Base-by-base conservation (phyloP, 1,140 invertebrate genomes). In the Phocides pigmalion region DNA sequence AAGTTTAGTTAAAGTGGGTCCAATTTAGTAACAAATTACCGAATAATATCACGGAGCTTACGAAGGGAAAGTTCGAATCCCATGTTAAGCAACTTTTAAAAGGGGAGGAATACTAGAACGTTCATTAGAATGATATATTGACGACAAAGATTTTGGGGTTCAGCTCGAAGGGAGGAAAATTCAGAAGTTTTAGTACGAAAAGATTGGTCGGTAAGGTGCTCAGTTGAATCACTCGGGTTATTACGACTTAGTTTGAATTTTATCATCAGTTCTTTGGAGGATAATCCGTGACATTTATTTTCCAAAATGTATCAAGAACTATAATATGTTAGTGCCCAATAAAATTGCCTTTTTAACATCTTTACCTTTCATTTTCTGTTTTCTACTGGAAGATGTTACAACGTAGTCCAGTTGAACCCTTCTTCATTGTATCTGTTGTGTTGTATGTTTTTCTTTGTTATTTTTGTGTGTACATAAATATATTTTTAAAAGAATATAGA, bases 61-160 rank as follows among this genome's bases (percentile, higher is more conserved):
- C 32, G 25, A 37, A 51, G 59, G 12, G 14, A 25, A 64, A 53
- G 39, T 63, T 53, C 15, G 54, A 63, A 53, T 46, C 41, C 25
- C 28, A 42, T 28, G 42, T 47, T 50, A 64, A 35, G 41, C 49
- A 54, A 54, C 15, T 64, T 53, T 64, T 64, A 54, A 54, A 35
- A 54, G 49, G 41, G 20, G 39, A 46, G 14, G 62, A 37, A 51
- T 63, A 14, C 49, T 50, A 19, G 17, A n/a, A 11, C 25, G 41
- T 35, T 46, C 20, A 44, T 64, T 53, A 53, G 41, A 54, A 54
- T 64, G 50, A 54, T 64, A 64, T 64, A 53, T 63, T 53, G 39
- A 50, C 49, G 47, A 35, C 8, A 25, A 51, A 42, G 37, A 53
- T 53, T 53, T 16, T 32, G 32, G 25, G 25, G 47, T 12, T 42